Base-by-base conservation (phyloP, 35 echinoderm and acorn worm species). In the Patiria miniata region DNA sequence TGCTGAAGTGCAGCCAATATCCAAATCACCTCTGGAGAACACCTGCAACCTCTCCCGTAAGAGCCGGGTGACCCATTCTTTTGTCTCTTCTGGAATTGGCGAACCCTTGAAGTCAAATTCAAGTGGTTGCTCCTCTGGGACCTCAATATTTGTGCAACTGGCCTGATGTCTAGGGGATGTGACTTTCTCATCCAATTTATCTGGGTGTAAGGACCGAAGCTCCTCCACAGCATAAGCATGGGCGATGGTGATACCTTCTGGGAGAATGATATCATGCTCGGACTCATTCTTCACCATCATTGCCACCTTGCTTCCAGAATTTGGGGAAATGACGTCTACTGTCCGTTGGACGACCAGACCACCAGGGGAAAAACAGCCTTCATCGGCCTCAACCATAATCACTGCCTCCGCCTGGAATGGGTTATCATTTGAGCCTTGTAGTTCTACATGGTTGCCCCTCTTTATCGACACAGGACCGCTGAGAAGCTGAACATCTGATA, bases 1-100 rank as follows among this genome's bases (percentile, higher is more conserved):
- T n/a, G n/a, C n/a, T n/a, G n/a, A n/a, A n/a, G n/a, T n/a, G n/a
- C n/a, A n/a, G n/a, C n/a, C n/a, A n/a, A n/a, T n/a, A n/a, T n/a
- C n/a, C n/a, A n/a, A n/a, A n/a, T n/a, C n/a, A n/a, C n/a, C n/a
- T 8, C 6, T 68, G 5, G 89, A 95, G 47, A 97, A 97, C 5
- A 89, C 87, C 1, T 85, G 32, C 1, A 2, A 19, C 44, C 76
- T 33, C 0, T 39, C 37, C n/a, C 80, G 34, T 69, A 93, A 39
- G 7, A 51, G 26, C 40, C 32, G 36, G 8, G 10, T 17, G 17
- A 84, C 37, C 44, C 50, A 17, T 8, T 81, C 61, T 19, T 57
- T 65, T 51, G 79, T 56, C 37, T 55, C 80, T 12, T 51, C 28
- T 12, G 85, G 23, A 16, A 68, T 32, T 2, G 86, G 86, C 2